Evolutionary conservation across 2,113 vertebrate species (phyloP).

Genomic region (Toxotes chatareus): DNA sequence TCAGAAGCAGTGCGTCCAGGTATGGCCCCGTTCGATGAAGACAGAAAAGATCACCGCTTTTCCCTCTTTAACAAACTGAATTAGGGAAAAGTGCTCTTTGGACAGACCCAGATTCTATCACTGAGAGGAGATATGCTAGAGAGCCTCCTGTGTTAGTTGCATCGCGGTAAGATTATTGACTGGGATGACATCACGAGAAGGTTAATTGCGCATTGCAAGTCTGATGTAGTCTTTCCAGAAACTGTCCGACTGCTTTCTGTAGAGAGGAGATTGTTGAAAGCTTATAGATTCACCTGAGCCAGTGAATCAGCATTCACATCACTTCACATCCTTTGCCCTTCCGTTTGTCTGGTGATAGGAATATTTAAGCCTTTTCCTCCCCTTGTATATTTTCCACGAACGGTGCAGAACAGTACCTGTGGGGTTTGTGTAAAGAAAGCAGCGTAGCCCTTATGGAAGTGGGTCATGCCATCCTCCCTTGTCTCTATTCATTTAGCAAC

Average conservation of each 20-base stretch:
- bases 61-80: slow-evolving; percentile 4
- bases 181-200: slow-evolving; percentile 48
- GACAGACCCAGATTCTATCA: slow-evolving; percentile 32
- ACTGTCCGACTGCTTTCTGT: not conserved
- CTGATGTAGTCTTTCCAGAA: slow-evolving; percentile 14
- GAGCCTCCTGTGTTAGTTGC: slow-evolving; percentile 27
- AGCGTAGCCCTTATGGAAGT: slow-evolving; percentile 65
- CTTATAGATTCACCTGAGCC: slow-evolving; percentile 37
- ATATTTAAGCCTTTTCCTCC: slow-evolving; percentile 34
- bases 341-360: slow-evolving; percentile 29
- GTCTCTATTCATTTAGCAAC: slow-evolving; percentile 73
- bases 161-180: slow-evolving; percentile 36
- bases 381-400: slow-evolving; percentile 18
- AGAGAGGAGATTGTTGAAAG: slow-evolving; percentile 10
- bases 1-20: slow-evolving; percentile 4
- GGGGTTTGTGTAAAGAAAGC: slow-evolving; percentile 51
- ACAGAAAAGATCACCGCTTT: slow-evolving; percentile 4
- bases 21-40: not conserved
- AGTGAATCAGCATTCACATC: slow-evolving; percentile 33
- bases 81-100: slow-evolving; percentile 3
- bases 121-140: slow-evolving; percentile 5
- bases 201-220: slow-evolving; percentile 48
- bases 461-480: slow-evolving; percentile 72
- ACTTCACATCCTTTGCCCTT: slow-evolving; percentile 22
- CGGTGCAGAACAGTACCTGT: slow-evolving; percentile 50